Evolutionary conservation across 2,113 vertebrate species (phyloP), one percentile per base, ranked within the genome.

Genomic region (Nansenia antarctica): DNA sequence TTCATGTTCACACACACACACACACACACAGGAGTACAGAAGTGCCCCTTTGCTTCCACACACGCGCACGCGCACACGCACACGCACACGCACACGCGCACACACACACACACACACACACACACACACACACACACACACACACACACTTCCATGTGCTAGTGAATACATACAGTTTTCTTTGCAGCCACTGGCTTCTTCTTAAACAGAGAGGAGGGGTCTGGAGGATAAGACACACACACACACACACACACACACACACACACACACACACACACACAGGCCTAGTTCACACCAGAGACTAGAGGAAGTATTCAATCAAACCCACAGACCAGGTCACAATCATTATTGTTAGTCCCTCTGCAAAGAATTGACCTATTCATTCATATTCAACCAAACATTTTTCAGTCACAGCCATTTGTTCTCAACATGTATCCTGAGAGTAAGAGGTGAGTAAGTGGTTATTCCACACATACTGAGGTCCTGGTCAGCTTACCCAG

Each of bases 101-200:
- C 55, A 52, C 24, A 54, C 8, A n/a, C n/a, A 35, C 27, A 58
- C 32, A 65, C 30, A 57, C 6, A 54, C 6, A 54, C 12, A 14
- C 42, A 47, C 11, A 9, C n/a, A 9, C 9, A 55, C 22, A 65
- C n/a, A 62, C n/a, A 69, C 55, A 52, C 24, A 54, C 8, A n/a
- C n/a, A 35, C 27, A 58, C 32, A 65, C 30, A 57, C n/a, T n/a
- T n/a, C n/a, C n/a, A 12, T 11, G 15, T n/a, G 5, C 4, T 1
- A 26, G 5, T 31, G 20, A 11, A 24, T 18, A 70, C 78, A 20
- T 71, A 87, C 85, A 0, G 87, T 77, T 86, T 92, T 93, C 80
- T 90, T 93, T 55, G 81, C 55, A 22, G 79, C 59, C 3, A 78
- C 2, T 3, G 90, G 90, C 54, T 93, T 93, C 81, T 92, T 93